A percentile compares a stretch with the other conserved stretches of the same genome.
Evolutionary conservation across 2,113 vertebrate species (phyloP).

Genomic region (Megaptera novaeangliae): DNA sequence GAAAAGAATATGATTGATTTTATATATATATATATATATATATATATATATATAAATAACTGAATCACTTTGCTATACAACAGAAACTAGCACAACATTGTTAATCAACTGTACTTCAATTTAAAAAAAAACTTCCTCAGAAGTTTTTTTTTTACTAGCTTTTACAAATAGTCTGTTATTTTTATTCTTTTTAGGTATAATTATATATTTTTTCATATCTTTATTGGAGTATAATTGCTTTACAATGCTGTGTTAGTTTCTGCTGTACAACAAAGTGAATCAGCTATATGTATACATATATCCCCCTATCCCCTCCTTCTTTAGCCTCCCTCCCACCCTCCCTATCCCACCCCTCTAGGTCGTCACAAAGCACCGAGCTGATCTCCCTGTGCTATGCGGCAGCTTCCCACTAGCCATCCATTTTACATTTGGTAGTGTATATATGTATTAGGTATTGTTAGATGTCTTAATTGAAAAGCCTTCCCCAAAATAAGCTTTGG

Average conservation of each 20-base stretch:
- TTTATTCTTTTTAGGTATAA: background rate
- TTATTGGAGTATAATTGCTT: too few relatives aligned
- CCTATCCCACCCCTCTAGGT: too few relatives aligned
- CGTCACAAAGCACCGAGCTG: too few relatives aligned
- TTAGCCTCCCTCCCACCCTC: too few relatives aligned
- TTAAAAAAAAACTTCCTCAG: background rate
- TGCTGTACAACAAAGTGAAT: too few relatives aligned
- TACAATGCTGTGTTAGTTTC: too few relatives aligned
- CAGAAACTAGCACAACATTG: background rate
- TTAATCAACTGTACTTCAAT: background rate
- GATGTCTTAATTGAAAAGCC: background rate
- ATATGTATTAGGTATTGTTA: background rate
- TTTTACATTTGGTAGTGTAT: too few relatives aligned
- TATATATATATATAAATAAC: background rate
- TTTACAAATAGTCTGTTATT: background rate
- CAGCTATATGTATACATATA: too few relatives aligned
- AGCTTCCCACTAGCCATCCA: too few relatives aligned
- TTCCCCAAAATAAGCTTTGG: background rate
- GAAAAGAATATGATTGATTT: background rate
- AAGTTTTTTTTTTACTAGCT: background rate
- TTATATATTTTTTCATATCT: too few relatives aligned
- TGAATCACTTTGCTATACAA: background rate
- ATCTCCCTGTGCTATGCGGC: accelerated
- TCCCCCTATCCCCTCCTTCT: too few relatives aligned
- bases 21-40: background rate